Conservation (phyloP, 2,113 vertebrate genomes). For the Brienomyrus brachyistius region DNA sequence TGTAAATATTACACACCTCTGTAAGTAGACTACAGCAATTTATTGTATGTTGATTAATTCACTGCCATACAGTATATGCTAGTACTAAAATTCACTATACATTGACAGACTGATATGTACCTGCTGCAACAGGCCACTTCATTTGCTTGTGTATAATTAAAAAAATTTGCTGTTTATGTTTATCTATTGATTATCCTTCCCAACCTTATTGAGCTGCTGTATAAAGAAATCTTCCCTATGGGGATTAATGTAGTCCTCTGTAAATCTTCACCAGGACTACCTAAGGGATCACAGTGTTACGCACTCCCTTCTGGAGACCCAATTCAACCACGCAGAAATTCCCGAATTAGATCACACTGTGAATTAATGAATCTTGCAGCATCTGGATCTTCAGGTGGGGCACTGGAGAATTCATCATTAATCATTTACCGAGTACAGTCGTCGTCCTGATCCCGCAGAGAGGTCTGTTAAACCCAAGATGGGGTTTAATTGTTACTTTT, state of each 20-base stretch:
- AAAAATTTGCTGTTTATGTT: not conserved
- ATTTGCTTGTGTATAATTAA: not conserved
- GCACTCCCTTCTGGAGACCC: not conserved
- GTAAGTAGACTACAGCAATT: not conserved
- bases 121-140: not conserved
- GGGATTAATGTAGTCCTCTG: not conserved
- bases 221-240: not conserved
- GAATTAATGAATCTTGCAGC: not conserved
- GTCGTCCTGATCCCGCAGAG: not conserved
- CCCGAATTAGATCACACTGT: not conserved
- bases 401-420: constrained; percentile 3
- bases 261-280: not conserved
- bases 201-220: not conserved
- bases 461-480: not conserved
- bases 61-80: not conserved
- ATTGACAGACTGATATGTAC: not conserved
- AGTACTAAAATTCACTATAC: not conserved
- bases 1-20: not conserved
- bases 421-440: not conserved
- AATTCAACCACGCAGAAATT: not conserved
- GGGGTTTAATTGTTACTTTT: not conserved
- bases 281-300: not conserved
- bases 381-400: not conserved
- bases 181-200: not conserved
- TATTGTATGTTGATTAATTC: not conserved